Percentiles rank a stretch among this genome's conserved stretches.
Evolutionary conservation across 1,140 invertebrate genomes (phyloP).

Genomic region (Mya arenaria): DNA sequence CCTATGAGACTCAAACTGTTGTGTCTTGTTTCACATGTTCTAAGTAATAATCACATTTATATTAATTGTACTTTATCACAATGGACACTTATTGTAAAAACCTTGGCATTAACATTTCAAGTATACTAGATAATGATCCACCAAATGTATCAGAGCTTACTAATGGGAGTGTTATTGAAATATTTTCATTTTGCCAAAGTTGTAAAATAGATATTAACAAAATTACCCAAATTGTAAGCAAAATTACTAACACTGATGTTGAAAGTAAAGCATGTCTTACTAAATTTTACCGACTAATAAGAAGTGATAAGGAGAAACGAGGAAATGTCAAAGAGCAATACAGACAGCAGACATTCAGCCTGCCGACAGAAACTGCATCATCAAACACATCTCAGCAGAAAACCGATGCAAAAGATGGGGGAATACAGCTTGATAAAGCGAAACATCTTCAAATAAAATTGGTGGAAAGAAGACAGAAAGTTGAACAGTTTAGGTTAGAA

Average conservation of each 20-base stretch:
- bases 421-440: not conserved
- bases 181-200: slow-evolving; percentile 10
- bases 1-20: too few relatives aligned
- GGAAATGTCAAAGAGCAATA: not conserved
- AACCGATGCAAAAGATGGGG: not conserved
- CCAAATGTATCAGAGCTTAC: not conserved
- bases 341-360: not conserved
- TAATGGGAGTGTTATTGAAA: slow-evolving; percentile 21
- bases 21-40: too few relatives aligned
- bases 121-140: not conserved
- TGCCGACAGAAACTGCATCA: slow-evolving; percentile 14
- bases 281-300: slow-evolving; percentile 15
- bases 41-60: too few relatives aligned
- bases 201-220: not conserved
- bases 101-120: not conserved
- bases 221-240: not conserved
- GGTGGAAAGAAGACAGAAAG: slow-evolving; percentile 14
- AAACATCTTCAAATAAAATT: not conserved
- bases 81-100: slow-evolving; percentile 6
- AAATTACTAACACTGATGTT: not conserved
- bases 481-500: slow-evolving; percentile 20
- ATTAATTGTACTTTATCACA: too few relatives aligned
- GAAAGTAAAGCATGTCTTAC: not conserved
- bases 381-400: not conserved
- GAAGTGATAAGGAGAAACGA: not conserved